Percentiles rank a stretch among this genome's conserved stretches.
phyloP scores from a whole-genome alignment of 2,113 vertebrate species.

The Hippocampus barbouri region DNA sequence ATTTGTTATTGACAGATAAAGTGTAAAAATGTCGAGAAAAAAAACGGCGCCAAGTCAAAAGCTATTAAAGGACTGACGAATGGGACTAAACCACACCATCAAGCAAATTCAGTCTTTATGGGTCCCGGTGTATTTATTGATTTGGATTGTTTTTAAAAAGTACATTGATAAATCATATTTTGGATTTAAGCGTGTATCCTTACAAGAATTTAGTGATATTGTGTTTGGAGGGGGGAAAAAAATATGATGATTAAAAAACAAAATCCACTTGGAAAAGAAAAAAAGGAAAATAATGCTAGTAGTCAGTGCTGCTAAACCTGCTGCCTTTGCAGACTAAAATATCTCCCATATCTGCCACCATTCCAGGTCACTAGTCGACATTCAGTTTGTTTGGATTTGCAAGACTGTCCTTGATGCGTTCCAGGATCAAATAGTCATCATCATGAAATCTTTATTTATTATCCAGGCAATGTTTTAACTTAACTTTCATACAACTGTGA shows the following conservation, averaged over 20 bases:
- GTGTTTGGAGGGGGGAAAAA: too few relatives aligned
- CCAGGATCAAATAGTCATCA: background rate
- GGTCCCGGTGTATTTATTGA: background rate
- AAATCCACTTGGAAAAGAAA: background rate
- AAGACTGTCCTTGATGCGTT: background rate
- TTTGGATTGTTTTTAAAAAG: background rate
- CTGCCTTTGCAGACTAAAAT: background rate
- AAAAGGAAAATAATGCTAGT: background rate
- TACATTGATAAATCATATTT: background rate
- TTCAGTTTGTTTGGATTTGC: background rate
- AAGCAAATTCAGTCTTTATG: background rate
- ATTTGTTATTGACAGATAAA: background rate
- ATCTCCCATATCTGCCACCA: background rate
- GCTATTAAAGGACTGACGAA: background rate
- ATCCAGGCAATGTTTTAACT: background rate
- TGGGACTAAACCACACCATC: background rate
- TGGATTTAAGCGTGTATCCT: background rate
- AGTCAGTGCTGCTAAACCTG: background rate
- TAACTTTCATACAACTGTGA: background rate
- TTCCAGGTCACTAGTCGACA: background rate
- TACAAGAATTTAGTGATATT: background rate
- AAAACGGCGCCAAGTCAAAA: background rate
- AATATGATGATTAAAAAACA: too few relatives aligned
- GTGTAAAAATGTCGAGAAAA: background rate
- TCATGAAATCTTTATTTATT: background rate